A percentile compares a stretch with the other conserved stretches of the same genome.
phyloP scores from a whole-genome alignment of 2,113 vertebrate species.

The Dipodomys merriami region DNA sequence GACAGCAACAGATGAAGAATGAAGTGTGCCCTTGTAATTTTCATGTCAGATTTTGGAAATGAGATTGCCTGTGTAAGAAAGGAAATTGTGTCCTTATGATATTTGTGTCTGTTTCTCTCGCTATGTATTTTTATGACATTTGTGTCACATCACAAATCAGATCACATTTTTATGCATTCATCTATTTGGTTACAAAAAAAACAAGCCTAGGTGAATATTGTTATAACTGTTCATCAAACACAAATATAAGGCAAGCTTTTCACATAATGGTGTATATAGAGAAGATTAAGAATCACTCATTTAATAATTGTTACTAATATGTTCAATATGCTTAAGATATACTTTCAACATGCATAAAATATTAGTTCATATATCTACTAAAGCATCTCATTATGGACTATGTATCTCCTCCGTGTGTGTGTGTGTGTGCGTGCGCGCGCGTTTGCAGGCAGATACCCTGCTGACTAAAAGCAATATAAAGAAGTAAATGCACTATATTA shows the following conservation, averaged over 20 bases:
- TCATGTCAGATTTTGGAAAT: not conserved
- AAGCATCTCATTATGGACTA: not conserved
- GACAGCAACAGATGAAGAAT: not conserved
- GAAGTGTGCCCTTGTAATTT: not conserved
- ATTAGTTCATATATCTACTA: not conserved
- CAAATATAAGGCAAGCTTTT: constrained; percentile 21
- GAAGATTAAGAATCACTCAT: not conserved
- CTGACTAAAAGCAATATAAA: not conserved
- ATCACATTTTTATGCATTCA: constrained; percentile 32
- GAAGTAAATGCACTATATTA: too few relatives aligned
- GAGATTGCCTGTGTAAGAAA: not conserved
- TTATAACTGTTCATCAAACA: not conserved
- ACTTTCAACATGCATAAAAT: constrained; percentile 17
- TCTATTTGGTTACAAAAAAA: constrained; percentile 31
- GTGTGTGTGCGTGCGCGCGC: not conserved
- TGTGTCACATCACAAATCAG: constrained; percentile 20
- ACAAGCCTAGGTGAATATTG: constrained; percentile 15
- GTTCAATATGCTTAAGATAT: constrained; percentile 14
- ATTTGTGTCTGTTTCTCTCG: not conserved
- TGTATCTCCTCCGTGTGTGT: not conserved
- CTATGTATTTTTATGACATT: constrained; percentile 47
- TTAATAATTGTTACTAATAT: not conserved
- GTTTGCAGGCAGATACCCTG: not conserved
- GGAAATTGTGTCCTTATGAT: not conserved
- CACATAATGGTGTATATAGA: not conserved